Conservation (phyloP, 1,140 invertebrate species). For the Camponotus floridanus region DNA sequence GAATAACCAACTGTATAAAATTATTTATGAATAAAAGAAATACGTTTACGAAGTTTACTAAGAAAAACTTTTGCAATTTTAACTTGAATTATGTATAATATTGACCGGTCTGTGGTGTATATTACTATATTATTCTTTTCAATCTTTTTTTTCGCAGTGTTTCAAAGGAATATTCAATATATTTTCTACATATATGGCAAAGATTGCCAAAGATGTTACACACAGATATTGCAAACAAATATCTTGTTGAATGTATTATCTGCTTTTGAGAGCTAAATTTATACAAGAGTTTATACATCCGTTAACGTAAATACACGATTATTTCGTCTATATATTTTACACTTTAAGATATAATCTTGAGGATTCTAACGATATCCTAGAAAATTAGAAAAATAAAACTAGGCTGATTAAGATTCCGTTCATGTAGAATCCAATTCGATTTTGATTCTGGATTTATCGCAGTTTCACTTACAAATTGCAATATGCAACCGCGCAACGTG, state of each 20-base stretch:
- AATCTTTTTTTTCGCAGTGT: neutral
- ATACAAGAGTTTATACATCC: neutral
- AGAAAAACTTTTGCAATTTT: constrained; percentile 25
- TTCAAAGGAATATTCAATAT: neutral
- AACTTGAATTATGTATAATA: neutral
- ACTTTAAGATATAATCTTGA: neutral
- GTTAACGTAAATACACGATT: neutral
- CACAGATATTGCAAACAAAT: neutral
- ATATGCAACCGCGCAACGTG: constrained; percentile 27
- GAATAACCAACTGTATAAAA: too few relatives aligned
- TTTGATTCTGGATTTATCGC: constrained; percentile 2
- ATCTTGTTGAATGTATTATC: neutral
- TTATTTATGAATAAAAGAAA: neutral
- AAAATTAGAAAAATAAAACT: constrained; percentile 16
- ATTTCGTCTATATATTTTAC: neutral
- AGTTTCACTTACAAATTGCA: constrained; percentile 49
- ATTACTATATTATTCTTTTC: neutral
- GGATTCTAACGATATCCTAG: neutral
- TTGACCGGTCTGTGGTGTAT: neutral
- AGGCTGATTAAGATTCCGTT: constrained; percentile 10
- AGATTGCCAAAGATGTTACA: neutral
- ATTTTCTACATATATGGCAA: neutral
- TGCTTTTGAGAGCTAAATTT: neutral
- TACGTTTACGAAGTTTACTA: neutral
- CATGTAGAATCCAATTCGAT: constrained; percentile 2